These are phyloP conservation scores for Tenthredo mesomela DNA, from an alignment of 2,888 invertebrate species.

Conservation along the genomic window DNA sequence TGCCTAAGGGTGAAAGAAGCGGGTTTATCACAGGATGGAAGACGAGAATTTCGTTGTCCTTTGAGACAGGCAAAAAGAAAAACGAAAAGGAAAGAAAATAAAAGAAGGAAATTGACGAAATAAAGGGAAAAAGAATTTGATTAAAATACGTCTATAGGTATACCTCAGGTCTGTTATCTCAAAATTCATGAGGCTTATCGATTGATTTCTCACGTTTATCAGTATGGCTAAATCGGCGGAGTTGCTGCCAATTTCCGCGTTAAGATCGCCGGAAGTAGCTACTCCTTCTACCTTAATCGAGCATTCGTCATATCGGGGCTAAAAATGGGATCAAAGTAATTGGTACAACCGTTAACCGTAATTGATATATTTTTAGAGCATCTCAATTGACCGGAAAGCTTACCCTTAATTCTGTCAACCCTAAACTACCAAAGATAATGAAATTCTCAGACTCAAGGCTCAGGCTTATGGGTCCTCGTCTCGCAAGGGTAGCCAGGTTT, in stretches of 20 bases:
- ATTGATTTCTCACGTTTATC: neutral
- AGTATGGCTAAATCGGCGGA: neutral
- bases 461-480: neutral
- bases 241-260: neutral
- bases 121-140: neutral
- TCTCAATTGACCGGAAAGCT: neutral
- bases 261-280: neutral
- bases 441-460: neutral
- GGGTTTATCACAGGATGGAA: neutral
- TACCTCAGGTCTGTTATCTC: conserved; percentile 7
- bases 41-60: neutral
- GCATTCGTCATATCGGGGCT: neutral
- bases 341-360: neutral
- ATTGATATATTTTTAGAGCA: neutral
- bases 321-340: neutral
- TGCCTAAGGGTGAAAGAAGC: neutral
- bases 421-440: conserved; percentile 20
- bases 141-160: neutral
- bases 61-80: neutral
- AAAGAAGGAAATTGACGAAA: neutral
- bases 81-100: neutral
- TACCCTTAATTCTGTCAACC: conserved; percentile 18
- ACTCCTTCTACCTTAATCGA: neutral
- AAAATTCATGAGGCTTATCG: neutral
- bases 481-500: conserved; percentile 23